Conservation (phyloP, 1,140 invertebrate species). For the Lasioglossum baleicum region DNA sequence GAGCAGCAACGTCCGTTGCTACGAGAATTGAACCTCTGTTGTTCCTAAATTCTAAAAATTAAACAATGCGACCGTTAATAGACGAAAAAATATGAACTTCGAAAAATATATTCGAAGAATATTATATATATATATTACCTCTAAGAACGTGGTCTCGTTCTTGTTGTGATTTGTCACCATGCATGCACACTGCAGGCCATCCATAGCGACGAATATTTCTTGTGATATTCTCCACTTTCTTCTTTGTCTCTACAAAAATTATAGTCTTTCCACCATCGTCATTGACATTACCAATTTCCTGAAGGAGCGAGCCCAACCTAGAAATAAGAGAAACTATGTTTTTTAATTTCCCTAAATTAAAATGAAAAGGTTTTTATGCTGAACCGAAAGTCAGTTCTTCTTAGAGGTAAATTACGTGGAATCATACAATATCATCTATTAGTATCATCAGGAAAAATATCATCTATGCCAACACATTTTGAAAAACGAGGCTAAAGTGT, state of each 20-base stretch:
- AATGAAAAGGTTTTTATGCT: slow-evolving; percentile 1
- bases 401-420: slow-evolving; percentile 81
- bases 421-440: slow-evolving; percentile 71
- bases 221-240: slow-evolving; percentile 96
- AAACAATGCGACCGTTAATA: not conserved
- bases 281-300: slow-evolving; percentile 92
- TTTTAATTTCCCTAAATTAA: slow-evolving; percentile 28
- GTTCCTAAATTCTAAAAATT: slow-evolving; percentile 91
- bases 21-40: slow-evolving; percentile 95
- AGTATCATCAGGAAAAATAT: slow-evolving; percentile 68
- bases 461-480: not conserved
- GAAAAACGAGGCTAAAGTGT: too few species aligned
- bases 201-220: slow-evolving; percentile 94
- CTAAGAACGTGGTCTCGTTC: slow-evolving; percentile 97
- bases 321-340: slow-evolving; percentile 59
- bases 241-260: slow-evolving; percentile 98
- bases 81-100: slow-evolving; percentile 21
- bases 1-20: slow-evolving; percentile 97
- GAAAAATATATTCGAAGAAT: too few species aligned
- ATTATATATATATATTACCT: slow-evolving; percentile 80
- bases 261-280: slow-evolving; percentile 95
- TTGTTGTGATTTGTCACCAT: slow-evolving; percentile 98
- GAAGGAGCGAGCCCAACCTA: slow-evolving; percentile 90
- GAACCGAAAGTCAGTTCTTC: slow-evolving; percentile 82
- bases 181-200: slow-evolving; percentile 95